Percentiles rank a stretch among this genome's conserved stretches.
These are phyloP conservation scores for Sylvilagus bachmani DNA, from an alignment of 2,113 vertebrate species.

Conservation along the genomic window DNA sequence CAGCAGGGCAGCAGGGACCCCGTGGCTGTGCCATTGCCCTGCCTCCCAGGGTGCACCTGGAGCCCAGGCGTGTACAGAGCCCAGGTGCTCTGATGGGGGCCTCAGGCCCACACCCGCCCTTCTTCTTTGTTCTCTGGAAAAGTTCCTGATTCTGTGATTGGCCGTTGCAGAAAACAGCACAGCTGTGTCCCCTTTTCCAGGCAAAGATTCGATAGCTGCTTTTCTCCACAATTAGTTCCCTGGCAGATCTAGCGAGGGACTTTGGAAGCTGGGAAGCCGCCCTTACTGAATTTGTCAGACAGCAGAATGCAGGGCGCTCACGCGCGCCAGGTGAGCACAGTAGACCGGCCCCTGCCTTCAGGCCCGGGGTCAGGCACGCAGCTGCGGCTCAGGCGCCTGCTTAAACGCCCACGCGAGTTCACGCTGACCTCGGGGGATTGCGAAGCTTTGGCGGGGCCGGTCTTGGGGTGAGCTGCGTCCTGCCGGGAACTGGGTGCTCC, in stretches of 20 bases:
- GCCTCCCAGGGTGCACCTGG: too few relatives aligned
- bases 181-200: neutral
- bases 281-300: rapidly evolving
- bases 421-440: neutral
- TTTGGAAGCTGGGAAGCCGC: neutral
- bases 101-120: too few relatives aligned
- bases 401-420: neutral
- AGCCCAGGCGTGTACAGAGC: too few relatives aligned
- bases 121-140: neutral
- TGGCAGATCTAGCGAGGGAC: neutral
- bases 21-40: too few relatives aligned
- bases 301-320: rapidly evolving
- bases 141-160: neutral
- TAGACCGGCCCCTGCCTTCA: rapidly evolving
- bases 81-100: too few relatives aligned
- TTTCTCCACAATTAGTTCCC: neutral
- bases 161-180: neutral
- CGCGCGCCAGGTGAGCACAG: neutral
- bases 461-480: too few relatives aligned
- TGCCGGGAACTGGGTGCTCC: too few relatives aligned
- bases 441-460: too few relatives aligned
- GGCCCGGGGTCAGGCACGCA: neutral
- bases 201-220: neutral
- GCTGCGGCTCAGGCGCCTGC: neutral
- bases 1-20: too few relatives aligned